Evolutionary conservation across 2,113 vertebrate genomes (phyloP).

Genomic region (Forbesichthys papilliferus): DNA sequence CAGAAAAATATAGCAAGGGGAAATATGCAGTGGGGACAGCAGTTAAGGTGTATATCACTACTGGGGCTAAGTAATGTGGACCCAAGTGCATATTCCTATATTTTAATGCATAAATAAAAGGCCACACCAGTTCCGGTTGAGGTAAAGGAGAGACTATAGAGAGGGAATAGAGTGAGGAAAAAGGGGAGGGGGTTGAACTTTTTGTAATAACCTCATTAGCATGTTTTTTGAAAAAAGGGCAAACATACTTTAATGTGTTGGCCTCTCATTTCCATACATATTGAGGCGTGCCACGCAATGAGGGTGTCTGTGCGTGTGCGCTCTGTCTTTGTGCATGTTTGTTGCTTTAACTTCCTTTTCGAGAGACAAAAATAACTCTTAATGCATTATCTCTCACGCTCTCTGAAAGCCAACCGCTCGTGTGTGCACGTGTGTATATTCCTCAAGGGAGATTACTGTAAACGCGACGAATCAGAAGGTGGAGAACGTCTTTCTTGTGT

Average conservation of each 20-base stretch:
- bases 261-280: constrained; percentile 77
- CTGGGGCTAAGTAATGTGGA: constrained; percentile 60
- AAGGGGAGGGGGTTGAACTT: constrained; percentile 16
- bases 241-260: constrained; percentile 67
- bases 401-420: constrained; percentile 22
- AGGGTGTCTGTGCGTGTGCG: background rate
- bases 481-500: constrained; percentile 25
- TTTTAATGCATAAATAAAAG: constrained; percentile 76
- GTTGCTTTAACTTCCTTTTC: constrained; percentile 31
- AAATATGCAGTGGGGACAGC: constrained; percentile 20
- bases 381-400: constrained; percentile 28
- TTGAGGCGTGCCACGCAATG: constrained; percentile 47
- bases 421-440: constrained; percentile 3
- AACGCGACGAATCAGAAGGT: constrained; percentile 36
- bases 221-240: constrained; percentile 54
- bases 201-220: constrained; percentile 64
- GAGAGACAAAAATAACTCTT: constrained; percentile 32
- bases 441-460: constrained; percentile 35
- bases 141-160: constrained; percentile 30
- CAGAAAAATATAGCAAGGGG: constrained; percentile 14
- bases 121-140: constrained; percentile 68
- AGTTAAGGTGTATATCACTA: constrained; percentile 32
- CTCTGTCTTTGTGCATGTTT: background rate
- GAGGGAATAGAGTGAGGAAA: background rate
- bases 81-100: constrained; percentile 54